Evolutionary conservation across 2,888 invertebrate genomes (phyloP).

Genomic region (Heliconius aoede): DNA sequence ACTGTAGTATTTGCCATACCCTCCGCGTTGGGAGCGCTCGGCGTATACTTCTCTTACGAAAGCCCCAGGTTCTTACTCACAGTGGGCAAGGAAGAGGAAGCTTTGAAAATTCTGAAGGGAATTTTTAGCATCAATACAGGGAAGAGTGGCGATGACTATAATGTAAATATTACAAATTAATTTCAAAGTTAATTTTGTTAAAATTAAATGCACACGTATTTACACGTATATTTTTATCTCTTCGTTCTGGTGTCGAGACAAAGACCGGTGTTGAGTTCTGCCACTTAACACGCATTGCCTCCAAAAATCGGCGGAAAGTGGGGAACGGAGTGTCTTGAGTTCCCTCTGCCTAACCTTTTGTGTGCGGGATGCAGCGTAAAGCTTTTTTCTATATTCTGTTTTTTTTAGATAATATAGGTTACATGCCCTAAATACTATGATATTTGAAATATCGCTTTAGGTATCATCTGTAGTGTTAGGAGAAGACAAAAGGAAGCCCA

Average conservation of each 20-base stretch:
- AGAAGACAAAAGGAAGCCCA: conserved; percentile 53
- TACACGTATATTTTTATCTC: too few relatives aligned
- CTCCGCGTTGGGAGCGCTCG: conserved; percentile 83
- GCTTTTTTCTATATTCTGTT: neutral
- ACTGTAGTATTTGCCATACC: conserved; percentile 85
- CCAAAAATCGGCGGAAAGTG: too few relatives aligned
- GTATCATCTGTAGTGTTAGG: conserved; percentile 62
- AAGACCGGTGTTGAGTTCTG: too few relatives aligned
- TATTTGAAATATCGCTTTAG: conserved; percentile 50
- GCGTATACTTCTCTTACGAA: conserved; percentile 85
- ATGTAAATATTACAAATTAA: conserved; percentile 46
- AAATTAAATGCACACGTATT: neutral
- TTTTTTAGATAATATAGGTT: neutral
- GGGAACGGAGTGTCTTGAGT: too few relatives aligned
- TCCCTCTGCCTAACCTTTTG: too few relatives aligned
- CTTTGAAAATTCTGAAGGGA: conserved; percentile 72
- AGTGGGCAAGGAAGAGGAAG: conserved; percentile 81
- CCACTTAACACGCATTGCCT: too few relatives aligned
- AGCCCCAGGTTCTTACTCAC: conserved; percentile 89
- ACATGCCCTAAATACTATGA: too few relatives aligned
- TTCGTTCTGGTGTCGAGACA: too few relatives aligned
- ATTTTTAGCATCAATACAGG: conserved; percentile 67
- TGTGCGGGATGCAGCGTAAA: too few relatives aligned
- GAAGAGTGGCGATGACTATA: conserved; percentile 58
- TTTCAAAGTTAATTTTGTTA: neutral